These are phyloP conservation scores for Phragmatobia fuliginosa DNA, from an alignment of 2,888 invertebrate species.

Conservation along the genomic window DNA sequence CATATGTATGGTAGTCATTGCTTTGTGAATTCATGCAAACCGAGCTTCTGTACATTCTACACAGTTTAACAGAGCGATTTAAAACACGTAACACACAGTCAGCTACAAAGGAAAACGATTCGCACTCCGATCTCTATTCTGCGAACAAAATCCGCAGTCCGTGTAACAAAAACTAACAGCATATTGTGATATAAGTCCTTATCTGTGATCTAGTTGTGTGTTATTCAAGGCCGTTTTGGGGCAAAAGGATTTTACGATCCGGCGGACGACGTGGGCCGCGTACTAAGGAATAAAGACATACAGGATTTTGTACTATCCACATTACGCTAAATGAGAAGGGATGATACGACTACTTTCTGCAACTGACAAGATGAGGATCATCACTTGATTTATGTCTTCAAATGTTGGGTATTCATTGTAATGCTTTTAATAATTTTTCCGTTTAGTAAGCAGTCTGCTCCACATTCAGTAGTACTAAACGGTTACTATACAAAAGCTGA, in stretches of 20 bases:
- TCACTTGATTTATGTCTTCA: slow-evolving; percentile 53
- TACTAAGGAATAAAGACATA: slow-evolving; percentile 58
- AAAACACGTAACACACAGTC: slow-evolving; percentile 24
- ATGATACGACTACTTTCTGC: slow-evolving; percentile 59
- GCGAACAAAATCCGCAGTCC: slow-evolving; percentile 43
- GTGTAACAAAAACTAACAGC: slow-evolving; percentile 55
- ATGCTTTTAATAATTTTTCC: slow-evolving; percentile 22
- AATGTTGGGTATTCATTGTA: slow-evolving; percentile 37
- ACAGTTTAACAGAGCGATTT: slow-evolving; percentile 25
- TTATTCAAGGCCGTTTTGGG: slow-evolving; percentile 64
- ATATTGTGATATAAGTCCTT: slow-evolving; percentile 62
- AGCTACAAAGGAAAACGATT: slow-evolving; percentile 24
- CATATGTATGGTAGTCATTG: background rate
- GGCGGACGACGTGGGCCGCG: slow-evolving; percentile 60
- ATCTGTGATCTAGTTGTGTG: slow-evolving; percentile 65
- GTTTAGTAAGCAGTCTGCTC: slow-evolving; percentile 8
- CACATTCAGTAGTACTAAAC: background rate
- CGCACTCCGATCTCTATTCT: slow-evolving; percentile 28
- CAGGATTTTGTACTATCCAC: slow-evolving; percentile 58
- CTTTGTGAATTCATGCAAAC: background rate
- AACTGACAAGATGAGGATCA: slow-evolving; percentile 55
- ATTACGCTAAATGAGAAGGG: slow-evolving; percentile 59
- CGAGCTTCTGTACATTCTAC: slow-evolving; percentile 5
- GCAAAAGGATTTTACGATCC: slow-evolving; percentile 67
- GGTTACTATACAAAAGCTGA: background rate